Conservation (phyloP, 2,113 vertebrate species). For the Rhagologus leucostigma region DNA sequence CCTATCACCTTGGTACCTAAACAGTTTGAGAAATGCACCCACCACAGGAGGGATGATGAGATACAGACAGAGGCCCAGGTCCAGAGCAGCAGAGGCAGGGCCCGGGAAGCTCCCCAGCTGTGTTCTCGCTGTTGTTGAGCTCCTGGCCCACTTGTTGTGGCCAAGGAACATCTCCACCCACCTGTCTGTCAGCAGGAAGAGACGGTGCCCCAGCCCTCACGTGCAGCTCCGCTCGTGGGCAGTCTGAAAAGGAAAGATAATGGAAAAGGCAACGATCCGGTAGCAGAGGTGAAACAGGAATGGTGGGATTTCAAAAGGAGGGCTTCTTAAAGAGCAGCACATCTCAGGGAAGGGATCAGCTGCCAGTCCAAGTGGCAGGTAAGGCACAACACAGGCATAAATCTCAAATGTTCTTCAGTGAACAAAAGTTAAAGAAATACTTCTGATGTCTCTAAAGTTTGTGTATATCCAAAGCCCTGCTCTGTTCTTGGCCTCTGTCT, state of each 20-base stretch:
- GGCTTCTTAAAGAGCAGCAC: slow-evolving; percentile 67
- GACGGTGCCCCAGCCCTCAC: slow-evolving; percentile 43
- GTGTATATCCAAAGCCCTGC: slow-evolving; percentile 44
- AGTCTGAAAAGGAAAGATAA: slow-evolving; percentile 56
- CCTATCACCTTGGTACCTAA: slow-evolving; percentile 62
- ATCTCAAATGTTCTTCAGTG: slow-evolving; percentile 42
- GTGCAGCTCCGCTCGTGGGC: slow-evolving; percentile 58
- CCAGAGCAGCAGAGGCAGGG: slow-evolving; percentile 62
- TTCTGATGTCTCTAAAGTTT: slow-evolving; percentile 50
- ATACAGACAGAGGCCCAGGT: slow-evolving; percentile 57
- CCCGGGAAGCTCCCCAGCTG: slow-evolving; percentile 39
- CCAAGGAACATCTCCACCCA: slow-evolving; percentile 56
- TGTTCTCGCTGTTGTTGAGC: slow-evolving; percentile 48
- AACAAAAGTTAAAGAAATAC: slow-evolving; percentile 46
- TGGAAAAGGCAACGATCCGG: slow-evolving; percentile 61
- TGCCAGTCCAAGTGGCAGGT: slow-evolving; percentile 71
- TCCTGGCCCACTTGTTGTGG: slow-evolving; percentile 59
- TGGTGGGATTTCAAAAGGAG: slow-evolving; percentile 70
- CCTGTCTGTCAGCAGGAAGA: slow-evolving; percentile 61
- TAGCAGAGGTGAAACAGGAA: slow-evolving; percentile 69
- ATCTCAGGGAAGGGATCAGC: slow-evolving; percentile 68
- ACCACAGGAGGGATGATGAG: slow-evolving; percentile 60
- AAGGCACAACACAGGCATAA: slow-evolving; percentile 61
- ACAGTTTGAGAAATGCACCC: slow-evolving; percentile 61
- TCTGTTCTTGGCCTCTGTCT: slow-evolving; percentile 59